Percentiles rank a stretch among this genome's conserved stretches.
Evolutionary conservation across 2,113 vertebrate genomes (phyloP).

Genomic region (Syngnathus scovelli): DNA sequence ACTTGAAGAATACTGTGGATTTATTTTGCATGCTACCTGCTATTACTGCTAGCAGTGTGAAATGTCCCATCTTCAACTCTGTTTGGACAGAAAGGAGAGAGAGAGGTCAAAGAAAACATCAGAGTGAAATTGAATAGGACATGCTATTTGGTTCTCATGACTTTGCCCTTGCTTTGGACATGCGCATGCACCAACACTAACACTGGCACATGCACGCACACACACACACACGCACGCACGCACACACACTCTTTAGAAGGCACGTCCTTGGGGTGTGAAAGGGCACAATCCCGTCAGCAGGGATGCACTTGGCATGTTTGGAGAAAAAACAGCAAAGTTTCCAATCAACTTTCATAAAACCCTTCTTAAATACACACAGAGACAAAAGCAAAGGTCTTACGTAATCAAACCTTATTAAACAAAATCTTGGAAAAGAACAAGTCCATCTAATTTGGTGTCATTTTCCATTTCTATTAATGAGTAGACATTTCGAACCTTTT

Average conservation of each 20-base stretch:
- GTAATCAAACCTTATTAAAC: too few relatives aligned
- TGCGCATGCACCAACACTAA: slow-evolving; percentile 2
- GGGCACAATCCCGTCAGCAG: slow-evolving; percentile 54
- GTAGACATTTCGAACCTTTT: not conserved
- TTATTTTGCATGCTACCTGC: slow-evolving; percentile 58
- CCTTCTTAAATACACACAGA: not conserved
- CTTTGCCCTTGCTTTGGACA: slow-evolving; percentile 15
- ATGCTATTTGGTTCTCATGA: slow-evolving; percentile 8
- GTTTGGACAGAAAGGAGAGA: slow-evolving; percentile 17
- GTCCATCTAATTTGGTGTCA: not conserved
- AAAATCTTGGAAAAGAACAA: not conserved
- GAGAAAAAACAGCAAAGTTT: slow-evolving; percentile 57
- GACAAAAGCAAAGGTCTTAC: not conserved
- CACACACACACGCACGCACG: slow-evolving; percentile 11
- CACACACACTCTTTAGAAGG: slow-evolving; percentile 22
- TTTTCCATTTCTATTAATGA: not conserved
- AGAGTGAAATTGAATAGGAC: slow-evolving; percentile 11
- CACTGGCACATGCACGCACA: slow-evolving; percentile 8
- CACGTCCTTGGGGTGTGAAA: slow-evolving; percentile 46
- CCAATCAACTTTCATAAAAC: slow-evolving; percentile 26
- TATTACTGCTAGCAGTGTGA: slow-evolving; percentile 51
- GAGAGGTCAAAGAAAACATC: not conserved
- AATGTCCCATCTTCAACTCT: slow-evolving; percentile 60
- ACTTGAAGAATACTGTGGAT: not conserved
- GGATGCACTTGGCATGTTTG: slow-evolving; percentile 61